Evolutionary conservation across 2,797 vertebrate genomes (phyloP), one percentile per base, ranked within the genome.

Genomic region (Avahi laniger): DNA sequence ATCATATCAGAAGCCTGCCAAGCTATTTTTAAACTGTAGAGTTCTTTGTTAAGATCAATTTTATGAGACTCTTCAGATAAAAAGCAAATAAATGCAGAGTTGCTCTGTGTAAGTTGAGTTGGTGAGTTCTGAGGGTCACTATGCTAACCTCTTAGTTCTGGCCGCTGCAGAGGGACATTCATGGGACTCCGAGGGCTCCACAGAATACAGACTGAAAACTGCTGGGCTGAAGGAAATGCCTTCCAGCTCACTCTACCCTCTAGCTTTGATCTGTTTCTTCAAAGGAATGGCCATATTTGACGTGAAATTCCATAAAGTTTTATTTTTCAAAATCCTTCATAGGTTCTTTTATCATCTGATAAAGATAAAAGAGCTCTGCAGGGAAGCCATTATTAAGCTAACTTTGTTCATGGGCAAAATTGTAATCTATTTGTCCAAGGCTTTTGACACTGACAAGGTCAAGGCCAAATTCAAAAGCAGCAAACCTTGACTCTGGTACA

Each of bases 361-460:
- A 63, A 63, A 3, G 30, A 63, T 63, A 33, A 33, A 63, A 63
- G 61, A 94, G 78, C 8, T 26, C 80, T 59, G 11, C 22, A 28
- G 61, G 83, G 83, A 93, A 87, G 52, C 38, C 70, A 65, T 90
- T 88, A 92, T 57, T 78, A 69, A 88, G 18, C 73, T 85, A 91
- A 43, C 18, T 93, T 82, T 69, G 35, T 82, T 85, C 76, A 24
- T 22, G 28, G 28, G 38, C 33, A 96, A 85, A 90, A 38, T 50
- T 63, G 54, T 84, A 65, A 46, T 43, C 76, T 20, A 54, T 76
- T 85, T 54, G 38, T 76, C 65, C 67, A 54, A 57, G 54, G 67
- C 67, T 95, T 94, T 83, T 80, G 50, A 93, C 43, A 17, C 20
- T 84, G 38, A 57, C 12, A 22, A 59, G 22, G 26, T 79, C 35